A percentile compares a stretch with the other conserved stretches of the same genome.
These are phyloP conservation scores for Fregata magnificens DNA, from an alignment of 2,113 vertebrate species.

Conservation along the genomic window DNA sequence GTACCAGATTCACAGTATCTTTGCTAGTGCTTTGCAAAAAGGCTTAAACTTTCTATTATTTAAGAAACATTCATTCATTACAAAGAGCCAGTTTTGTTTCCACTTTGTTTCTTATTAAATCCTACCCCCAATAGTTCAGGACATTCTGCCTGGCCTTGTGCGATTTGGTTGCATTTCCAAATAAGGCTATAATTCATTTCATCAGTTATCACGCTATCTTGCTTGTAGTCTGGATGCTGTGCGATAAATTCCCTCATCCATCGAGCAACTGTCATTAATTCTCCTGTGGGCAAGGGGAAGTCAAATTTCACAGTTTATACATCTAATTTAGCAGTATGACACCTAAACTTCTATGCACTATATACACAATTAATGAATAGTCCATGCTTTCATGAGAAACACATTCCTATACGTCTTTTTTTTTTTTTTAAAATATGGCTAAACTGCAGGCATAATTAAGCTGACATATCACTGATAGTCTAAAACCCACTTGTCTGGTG, in stretches of 20 bases:
- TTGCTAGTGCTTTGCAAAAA: background rate
- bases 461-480: background rate
- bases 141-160: slow-evolving; percentile 85
- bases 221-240: slow-evolving; percentile 91
- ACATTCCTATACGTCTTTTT: background rate
- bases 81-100: slow-evolving; percentile 41
- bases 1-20: slow-evolving; percentile 34
- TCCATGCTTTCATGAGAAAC: background rate
- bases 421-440: background rate
- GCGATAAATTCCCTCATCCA: slow-evolving; percentile 96
- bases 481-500: background rate
- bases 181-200: slow-evolving; percentile 95
- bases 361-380: background rate
- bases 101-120: slow-evolving; percentile 82
- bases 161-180: slow-evolving; percentile 86
- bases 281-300: slow-evolving; percentile 74
- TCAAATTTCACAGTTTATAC: background rate
- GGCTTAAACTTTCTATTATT: background rate
- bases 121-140: slow-evolving; percentile 89
- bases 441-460: background rate
- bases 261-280: slow-evolving; percentile 94
- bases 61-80: slow-evolving; percentile 20
- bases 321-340: background rate
- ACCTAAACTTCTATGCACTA: background rate
- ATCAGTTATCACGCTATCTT: slow-evolving; percentile 92